Percentiles rank a stretch among this genome's conserved stretches.
These are phyloP conservation scores for Pycnonotus jocosus DNA, from an alignment of 2,113 vertebrate genomes.

Conservation along the genomic window DNA sequence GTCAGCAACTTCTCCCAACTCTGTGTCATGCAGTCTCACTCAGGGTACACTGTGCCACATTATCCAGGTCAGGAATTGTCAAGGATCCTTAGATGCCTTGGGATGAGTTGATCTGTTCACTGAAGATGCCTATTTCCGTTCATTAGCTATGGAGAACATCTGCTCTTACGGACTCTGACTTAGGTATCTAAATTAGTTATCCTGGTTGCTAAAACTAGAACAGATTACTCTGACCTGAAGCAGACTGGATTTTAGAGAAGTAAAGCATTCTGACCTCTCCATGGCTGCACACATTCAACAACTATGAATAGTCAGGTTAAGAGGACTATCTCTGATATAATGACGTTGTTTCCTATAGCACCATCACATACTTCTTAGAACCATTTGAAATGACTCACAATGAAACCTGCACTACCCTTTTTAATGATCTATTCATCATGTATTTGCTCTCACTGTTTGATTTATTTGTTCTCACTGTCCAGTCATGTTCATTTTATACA, in stretches of 20 bases:
- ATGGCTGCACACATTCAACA: neutral
- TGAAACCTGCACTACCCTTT: neutral
- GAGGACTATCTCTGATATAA: neutral
- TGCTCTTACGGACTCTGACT: neutral
- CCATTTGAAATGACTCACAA: neutral
- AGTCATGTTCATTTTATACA: neutral
- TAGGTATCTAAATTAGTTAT: neutral
- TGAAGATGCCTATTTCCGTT: neutral
- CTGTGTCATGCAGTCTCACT: fast-evolving
- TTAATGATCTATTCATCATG: neutral
- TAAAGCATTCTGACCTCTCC: neutral
- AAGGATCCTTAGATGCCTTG: neutral
- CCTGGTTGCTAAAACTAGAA: neutral
- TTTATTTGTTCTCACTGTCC: neutral
- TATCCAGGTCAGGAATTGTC: neutral
- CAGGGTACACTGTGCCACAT: fast-evolving
- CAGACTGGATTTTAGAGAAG: neutral
- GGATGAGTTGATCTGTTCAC: neutral
- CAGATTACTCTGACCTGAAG: neutral
- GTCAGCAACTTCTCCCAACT: neutral
- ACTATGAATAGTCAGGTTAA: neutral
- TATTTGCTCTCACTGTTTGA: neutral
- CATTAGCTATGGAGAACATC: neutral
- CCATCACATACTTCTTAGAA: neutral
- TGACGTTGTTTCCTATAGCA: neutral